Conservation (phyloP, 2,888 invertebrate species). For the Lomographa bimaculata region DNA sequence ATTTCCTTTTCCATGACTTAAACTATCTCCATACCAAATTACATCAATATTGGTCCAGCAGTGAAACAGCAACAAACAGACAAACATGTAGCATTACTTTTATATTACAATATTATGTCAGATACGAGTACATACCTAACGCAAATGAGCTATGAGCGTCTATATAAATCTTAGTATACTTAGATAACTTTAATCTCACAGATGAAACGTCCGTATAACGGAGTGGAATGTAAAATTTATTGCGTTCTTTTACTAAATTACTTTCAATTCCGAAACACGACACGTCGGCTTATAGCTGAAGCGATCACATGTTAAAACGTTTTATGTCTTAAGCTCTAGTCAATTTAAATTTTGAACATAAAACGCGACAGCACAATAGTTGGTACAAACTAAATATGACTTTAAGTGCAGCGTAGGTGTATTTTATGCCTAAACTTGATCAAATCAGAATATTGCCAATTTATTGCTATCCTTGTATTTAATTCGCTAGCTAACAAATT, state of each 20-base stretch:
- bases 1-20: too few species aligned
- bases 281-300: slow-evolving; percentile 42
- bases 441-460: too few species aligned
- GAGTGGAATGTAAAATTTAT: slow-evolving; percentile 69
- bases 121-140: too few species aligned
- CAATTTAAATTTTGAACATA: slow-evolving; percentile 14
- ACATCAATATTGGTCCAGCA: too few species aligned
- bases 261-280: slow-evolving; percentile 61
- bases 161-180: slow-evolving; percentile 47
- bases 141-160: slow-evolving; percentile 22
- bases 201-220: slow-evolving; percentile 60
- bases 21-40: too few species aligned
- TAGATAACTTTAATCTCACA: slow-evolving; percentile 55
- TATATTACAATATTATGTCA: too few species aligned
- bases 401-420: too few species aligned
- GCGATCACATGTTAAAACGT: slow-evolving; percentile 22
- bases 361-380: slow-evolving; percentile 7
- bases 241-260: slow-evolving; percentile 67
- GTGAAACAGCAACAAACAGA: too few species aligned
- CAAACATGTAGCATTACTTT: too few species aligned
- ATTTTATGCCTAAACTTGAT: neutral
- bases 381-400: neutral
- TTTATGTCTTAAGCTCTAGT: slow-evolving; percentile 21
- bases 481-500: too few species aligned
- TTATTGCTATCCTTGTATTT: too few species aligned